Base-by-base conservation (phyloP, 1,140 invertebrate species). In the Conus ventricosus region DNA sequence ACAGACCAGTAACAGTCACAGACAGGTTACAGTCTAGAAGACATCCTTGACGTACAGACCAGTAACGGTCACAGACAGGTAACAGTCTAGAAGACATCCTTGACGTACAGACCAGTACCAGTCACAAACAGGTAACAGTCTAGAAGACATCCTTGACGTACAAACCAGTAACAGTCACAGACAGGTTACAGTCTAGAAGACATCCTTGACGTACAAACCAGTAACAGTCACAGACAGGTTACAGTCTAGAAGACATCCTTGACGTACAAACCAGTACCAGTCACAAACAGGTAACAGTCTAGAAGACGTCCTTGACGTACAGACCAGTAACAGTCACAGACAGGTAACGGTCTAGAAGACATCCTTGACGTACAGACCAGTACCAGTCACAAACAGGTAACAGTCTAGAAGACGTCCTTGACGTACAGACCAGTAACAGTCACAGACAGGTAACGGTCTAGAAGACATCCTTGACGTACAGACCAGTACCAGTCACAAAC, bases 301-400 rank as follows among this genome's bases (percentile, higher is more conserved):
- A 5, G 25, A 55, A 20, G 82, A 63, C 60, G 4, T 63, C 17
- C 11, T 63, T 63, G 11, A 39, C 39, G 39, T 39, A 39, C 39
- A 39, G 39, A 39, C 39, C 39, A 39, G 39, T 39, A 39, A 39
- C 39, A 91, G 25, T 94, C 93, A 76, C 94, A 95, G 89, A 94
- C 80, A 94, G 93, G 93, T 93, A 84, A 88, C 53, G 55, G 4
- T 78, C 7, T 53, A 5, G 25, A 55, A 20, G 82, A 63, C 60
- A 63, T 63, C 17, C 11, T 63, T 63, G 11, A 39, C 39, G 39
- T 39, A 39, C 39, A 39, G 39, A 39, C 39, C 39, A 39, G 39
- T 39, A 39, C 39, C 39, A 91, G 25, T 94, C 93, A 76, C 94
- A 95, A 89, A 94, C 80, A 94, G 93, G 93, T 93, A 84, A 88